phyloP scores from a whole-genome alignment of 2,113 vertebrate genomes.

The Chamaea fasciata region DNA sequence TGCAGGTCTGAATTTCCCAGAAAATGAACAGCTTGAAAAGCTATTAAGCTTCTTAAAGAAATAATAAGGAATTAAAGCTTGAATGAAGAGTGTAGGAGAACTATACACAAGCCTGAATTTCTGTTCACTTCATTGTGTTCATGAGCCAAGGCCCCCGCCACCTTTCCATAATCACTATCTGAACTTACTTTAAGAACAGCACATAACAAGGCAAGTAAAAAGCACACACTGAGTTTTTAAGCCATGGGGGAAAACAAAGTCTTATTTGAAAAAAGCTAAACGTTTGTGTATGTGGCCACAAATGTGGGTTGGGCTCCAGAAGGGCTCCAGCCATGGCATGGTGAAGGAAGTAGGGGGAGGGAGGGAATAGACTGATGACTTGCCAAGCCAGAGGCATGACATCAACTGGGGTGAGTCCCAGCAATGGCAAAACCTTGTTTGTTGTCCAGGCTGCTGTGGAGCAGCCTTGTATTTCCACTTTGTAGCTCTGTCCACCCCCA shows the following conservation, averaged over 20 bases:
- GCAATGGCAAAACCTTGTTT: not conserved
- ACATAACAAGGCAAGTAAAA: not conserved
- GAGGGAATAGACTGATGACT: not conserved
- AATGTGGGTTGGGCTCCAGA: not conserved
- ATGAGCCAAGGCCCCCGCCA: not conserved
- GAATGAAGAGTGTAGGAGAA: not conserved
- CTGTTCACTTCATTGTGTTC: not conserved
- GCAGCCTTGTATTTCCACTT: not conserved
- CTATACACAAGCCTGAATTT: not conserved
- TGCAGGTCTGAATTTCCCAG: not conserved
- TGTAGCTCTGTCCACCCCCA: not conserved
- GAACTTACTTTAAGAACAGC: not conserved
- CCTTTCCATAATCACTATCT: not conserved
- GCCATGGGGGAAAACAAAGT: not conserved
- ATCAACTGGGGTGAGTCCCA: not conserved
- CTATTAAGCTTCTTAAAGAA: not conserved
- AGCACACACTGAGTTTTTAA: not conserved
- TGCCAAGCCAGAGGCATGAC: not conserved
- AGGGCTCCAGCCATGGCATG: fast-evolving
- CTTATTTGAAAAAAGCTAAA: not conserved
- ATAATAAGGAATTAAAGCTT: not conserved
- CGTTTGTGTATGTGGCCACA: not conserved
- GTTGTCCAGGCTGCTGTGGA: not conserved
- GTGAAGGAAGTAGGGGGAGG: not conserved
- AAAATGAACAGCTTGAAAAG: not conserved